Evolutionary conservation across 2,113 vertebrate genomes (phyloP).

Genomic region (Verasper variegatus): DNA sequence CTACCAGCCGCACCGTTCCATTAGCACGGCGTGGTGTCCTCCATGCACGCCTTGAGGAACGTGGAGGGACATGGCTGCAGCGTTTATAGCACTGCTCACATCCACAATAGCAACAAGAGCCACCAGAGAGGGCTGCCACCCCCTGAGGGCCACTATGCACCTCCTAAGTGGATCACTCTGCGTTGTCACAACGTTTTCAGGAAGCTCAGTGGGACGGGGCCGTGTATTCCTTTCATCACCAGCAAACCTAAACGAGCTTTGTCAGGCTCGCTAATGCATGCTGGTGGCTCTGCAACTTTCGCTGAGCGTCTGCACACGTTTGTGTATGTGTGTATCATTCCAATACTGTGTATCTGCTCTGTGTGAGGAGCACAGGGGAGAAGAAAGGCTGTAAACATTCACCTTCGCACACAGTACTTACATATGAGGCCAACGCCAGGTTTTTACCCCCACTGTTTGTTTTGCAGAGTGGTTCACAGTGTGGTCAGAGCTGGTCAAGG

Average conservation of each 20-base stretch:
- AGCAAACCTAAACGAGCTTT: constrained; percentile 65
- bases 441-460: constrained; percentile 34
- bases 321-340: not conserved
- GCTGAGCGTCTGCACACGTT: constrained; percentile 39
- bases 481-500: constrained; percentile 58
- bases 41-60: constrained; percentile 13
- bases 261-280: constrained; percentile 73
- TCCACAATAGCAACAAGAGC: constrained; percentile 40
- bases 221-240: constrained; percentile 70
- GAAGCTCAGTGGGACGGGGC: constrained; percentile 63
- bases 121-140: constrained; percentile 52
- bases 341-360: not conserved
- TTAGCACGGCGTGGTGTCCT: not conserved
- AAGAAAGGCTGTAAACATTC: constrained; percentile 5
- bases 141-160: constrained; percentile 69
- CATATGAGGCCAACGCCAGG: not conserved
- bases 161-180: constrained; percentile 76
- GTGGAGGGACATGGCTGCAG: constrained; percentile 26
- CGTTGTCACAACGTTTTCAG: constrained; percentile 73
- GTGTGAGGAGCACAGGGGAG: not conserved
- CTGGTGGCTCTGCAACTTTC: constrained; percentile 58
- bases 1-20: not conserved
- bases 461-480: constrained; percentile 39
- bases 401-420: constrained; percentile 19
- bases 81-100: constrained; percentile 42